Evolutionary conservation across 2,113 vertebrate species (phyloP).

Genomic region (Cebidichthys violaceus): DNA sequence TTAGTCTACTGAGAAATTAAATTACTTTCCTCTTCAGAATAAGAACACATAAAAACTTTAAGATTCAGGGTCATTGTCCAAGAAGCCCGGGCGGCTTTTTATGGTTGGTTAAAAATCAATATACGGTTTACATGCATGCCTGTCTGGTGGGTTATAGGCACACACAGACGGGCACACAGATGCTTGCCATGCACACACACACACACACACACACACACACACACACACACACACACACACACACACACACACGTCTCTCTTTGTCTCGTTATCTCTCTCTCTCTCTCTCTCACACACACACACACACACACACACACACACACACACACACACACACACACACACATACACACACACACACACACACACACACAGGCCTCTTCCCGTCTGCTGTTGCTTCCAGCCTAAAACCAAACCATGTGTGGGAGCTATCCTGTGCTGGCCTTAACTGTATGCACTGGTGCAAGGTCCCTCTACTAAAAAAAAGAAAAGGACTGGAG

Average conservation of each 20-base stretch:
- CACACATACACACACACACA: slow-evolving; percentile 5
- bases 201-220: slow-evolving; percentile 16
- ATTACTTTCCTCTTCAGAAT: neutral
- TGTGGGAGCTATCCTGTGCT: slow-evolving; percentile 62
- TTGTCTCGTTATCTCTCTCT: slow-evolving; percentile 19
- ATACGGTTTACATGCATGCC: slow-evolving; percentile 47
- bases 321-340: slow-evolving; percentile 2
- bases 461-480: slow-evolving; percentile 13
- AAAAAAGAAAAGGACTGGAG: neutral
- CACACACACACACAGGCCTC: slow-evolving; percentile 37
- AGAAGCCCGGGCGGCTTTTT: slow-evolving; percentile 33
- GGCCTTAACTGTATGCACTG: slow-evolving; percentile 51
- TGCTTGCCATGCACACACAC: slow-evolving; percentile 33
- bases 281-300: neutral
- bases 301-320: slow-evolving; percentile 14
- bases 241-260: slow-evolving; percentile 12
- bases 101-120: slow-evolving; percentile 50
- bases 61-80: slow-evolving; percentile 30
- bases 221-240: slow-evolving; percentile 36
- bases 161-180: slow-evolving; percentile 43
- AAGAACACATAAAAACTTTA: slow-evolving; percentile 29
- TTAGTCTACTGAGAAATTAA: neutral
- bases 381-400: slow-evolving; percentile 70
- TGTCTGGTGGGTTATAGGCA: slow-evolving; percentile 29
- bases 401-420: slow-evolving; percentile 76